Base-by-base conservation (phyloP, 2,888 invertebrate species). In the Amiota mariae region DNA sequence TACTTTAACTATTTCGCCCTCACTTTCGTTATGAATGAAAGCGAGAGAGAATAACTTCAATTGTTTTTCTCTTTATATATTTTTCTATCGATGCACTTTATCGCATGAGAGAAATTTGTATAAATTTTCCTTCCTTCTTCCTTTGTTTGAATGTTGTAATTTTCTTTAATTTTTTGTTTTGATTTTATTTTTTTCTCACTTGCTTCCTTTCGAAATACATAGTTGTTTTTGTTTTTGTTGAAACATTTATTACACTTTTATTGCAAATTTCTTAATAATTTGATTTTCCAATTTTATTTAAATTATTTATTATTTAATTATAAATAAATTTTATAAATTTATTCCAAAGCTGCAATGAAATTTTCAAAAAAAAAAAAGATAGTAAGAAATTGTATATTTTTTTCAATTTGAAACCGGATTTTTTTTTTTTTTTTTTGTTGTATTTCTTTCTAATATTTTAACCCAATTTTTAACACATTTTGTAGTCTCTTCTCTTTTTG, bases 191-290 rank as follows among this genome's bases (percentile, higher is more conserved):
- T 84, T 87, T 87, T 78, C 87, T 80, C 79, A 86, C 86, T 81
- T 86, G 84, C 48, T 87, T 81, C 80, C 87, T 85, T 75, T 80
- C 86, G 81, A 85, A 86, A 86, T 82, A 84, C 86, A 87, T 87
- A 59, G 15, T 59, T 59, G 59, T 11, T 20, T 10, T 20, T 15
- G 15, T 15, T 20, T 59, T 9, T 15, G 15, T 15, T 20, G 8
- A 15, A 59, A 59, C 64, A 75, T 76, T 72, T 76, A 68, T 56
- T 70, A 79, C 68, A 72, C 75, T 77, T 67, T 70, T 54, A 59
- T 73, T 74, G 15, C 59, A n/a, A 56, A 13, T 56, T 66, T 51
- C 66, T 72, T 64, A 64, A n/a, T n/a, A n/a, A 61, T 56, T 24
- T 24, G 3, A n/a, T 24, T 36, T 36, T 36, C 6, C 36, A 36